These are phyloP conservation scores for Rhinichthys osculus DNA, from an alignment of 2,797 vertebrate genomes.

Conservation along the genomic window DNA sequence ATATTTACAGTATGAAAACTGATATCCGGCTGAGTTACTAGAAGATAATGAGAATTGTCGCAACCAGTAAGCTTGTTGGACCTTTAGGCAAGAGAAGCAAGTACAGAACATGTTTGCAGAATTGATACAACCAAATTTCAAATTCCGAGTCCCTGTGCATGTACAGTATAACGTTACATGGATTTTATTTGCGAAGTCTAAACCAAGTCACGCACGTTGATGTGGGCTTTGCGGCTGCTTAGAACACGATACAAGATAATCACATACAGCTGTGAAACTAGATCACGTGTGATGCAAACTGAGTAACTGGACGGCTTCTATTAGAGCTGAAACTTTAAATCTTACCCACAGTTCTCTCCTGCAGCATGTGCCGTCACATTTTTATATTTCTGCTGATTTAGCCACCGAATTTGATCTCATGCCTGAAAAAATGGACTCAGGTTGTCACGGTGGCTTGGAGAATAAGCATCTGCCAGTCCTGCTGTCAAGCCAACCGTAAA, in stretches of 20 bases:
- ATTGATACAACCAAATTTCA: background rate
- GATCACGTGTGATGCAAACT: background rate
- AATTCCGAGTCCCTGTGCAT: slow-evolving; percentile 5
- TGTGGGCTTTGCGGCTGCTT: background rate
- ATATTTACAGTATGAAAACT: background rate
- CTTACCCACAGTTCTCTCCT: slow-evolving; percentile 14
- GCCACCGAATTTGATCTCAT: slow-evolving; percentile 23
- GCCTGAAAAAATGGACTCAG: slow-evolving; percentile 20
- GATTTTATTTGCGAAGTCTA: background rate
- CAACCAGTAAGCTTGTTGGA: background rate
- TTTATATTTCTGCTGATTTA: slow-evolving; percentile 19
- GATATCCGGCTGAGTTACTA: background rate
- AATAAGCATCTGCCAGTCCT: slow-evolving; percentile 38
- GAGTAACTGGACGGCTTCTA: background rate
- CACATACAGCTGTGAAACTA: slow-evolving; percentile 30
- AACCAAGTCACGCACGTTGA: background rate
- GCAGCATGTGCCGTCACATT: background rate
- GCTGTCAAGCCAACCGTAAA: slow-evolving; percentile 14
- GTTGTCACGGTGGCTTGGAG: slow-evolving; percentile 30
- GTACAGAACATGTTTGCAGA: background rate
- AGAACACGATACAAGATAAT: background rate
- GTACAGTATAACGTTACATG: background rate
- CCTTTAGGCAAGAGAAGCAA: background rate
- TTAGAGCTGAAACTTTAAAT: background rate
- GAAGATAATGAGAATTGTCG: background rate